A percentile compares a stretch with the other conserved stretches of the same genome.
phyloP scores from a whole-genome alignment of 1,140 invertebrate species.

The Dendroctonus ponderosae region DNA sequence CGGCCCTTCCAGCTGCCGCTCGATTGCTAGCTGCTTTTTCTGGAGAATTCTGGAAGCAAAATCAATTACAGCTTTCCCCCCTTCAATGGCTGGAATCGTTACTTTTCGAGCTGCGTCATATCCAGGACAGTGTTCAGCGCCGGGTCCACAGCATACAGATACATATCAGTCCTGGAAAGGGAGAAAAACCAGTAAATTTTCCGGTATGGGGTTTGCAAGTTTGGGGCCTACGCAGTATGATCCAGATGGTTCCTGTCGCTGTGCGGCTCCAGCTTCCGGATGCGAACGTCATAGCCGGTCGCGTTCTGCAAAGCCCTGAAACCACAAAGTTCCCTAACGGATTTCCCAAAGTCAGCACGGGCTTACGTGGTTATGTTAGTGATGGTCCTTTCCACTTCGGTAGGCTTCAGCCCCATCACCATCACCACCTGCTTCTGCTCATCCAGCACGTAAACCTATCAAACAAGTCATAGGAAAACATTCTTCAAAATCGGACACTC shows the following conservation, averaged over 20 bases:
- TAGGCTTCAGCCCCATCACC: constrained; percentile 71
- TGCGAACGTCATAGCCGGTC: constrained; percentile 73
- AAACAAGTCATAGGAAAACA: constrained; percentile 12
- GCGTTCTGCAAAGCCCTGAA: constrained; percentile 63
- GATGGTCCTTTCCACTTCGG: constrained; percentile 68
- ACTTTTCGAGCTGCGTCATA: constrained; percentile 74
- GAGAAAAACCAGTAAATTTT: constrained; percentile 19
- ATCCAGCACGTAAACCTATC: constrained; percentile 76
- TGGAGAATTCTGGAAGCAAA: constrained; percentile 58
- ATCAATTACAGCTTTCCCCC: not conserved
- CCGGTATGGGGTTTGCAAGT: no score
- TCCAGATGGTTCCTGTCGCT: constrained; percentile 59
- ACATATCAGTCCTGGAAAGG: constrained; percentile 75
- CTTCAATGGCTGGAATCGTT: constrained; percentile 44
- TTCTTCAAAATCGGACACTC: not conserved
- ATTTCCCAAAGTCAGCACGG: not conserved
- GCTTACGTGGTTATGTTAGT: constrained; percentile 66
- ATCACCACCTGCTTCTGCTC: constrained; percentile 77
- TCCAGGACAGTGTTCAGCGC: constrained; percentile 77
- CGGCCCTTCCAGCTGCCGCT: constrained; percentile 57
- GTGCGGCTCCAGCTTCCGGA: constrained; percentile 75
- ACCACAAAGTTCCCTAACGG: constrained; percentile 19
- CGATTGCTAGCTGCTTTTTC: constrained; percentile 60
- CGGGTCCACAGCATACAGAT: constrained; percentile 80
- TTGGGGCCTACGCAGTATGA: constrained; percentile 64